Evolutionary conservation across 2,888 invertebrate species (phyloP), one percentile per base, ranked within the genome.

Genomic region (Melangyna quadrimaculata): DNA sequence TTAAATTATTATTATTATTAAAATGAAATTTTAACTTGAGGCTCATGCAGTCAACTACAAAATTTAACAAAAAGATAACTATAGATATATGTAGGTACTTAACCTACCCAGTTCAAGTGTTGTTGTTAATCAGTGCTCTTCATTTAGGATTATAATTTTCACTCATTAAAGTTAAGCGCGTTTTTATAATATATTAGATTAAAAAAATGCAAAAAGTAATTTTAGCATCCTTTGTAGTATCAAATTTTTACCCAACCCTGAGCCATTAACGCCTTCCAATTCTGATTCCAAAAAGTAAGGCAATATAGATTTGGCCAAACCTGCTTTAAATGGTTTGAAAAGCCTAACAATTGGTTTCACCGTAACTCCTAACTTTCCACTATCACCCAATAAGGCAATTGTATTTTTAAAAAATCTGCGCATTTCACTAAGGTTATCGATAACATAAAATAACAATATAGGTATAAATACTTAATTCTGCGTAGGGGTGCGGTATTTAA

Each of bases 401-500:
- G 5, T 37, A 14, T 48, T 22, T 48, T 51, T 2, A 12, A 48
- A 19, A 1, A 22, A 48, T 19, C 22, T 48, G 45, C 45, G 45
- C 45, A 48, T 48, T 48, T 48, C 17, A 9, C 17, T 10, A 10
- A 45, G 19, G 3, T 45, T 19, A 45, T n/a, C 40, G 7, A 40
- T n/a, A 22, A 22, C 12, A 22, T 12, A 19, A 48, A 19, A 71
- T 27, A 12, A 24, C 8, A 19, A 43, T 48, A 53, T 14, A 17
- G 9, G 61, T 71, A 71, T 17, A 63, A 71, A 78, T 71, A 78
- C 32, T 27, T 37, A 27, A 12, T 22, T 37, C 17, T 43, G 78
- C 63, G 65, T 72, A 29, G 35, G 27, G 35, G 19, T 78, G n/a
- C 35, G 57, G 72, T 17, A 29, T 63, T 27, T 43, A 45, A 67